Evolutionary conservation across 2,113 vertebrate species (phyloP).

Genomic region (Perca schrenkii): DNA sequence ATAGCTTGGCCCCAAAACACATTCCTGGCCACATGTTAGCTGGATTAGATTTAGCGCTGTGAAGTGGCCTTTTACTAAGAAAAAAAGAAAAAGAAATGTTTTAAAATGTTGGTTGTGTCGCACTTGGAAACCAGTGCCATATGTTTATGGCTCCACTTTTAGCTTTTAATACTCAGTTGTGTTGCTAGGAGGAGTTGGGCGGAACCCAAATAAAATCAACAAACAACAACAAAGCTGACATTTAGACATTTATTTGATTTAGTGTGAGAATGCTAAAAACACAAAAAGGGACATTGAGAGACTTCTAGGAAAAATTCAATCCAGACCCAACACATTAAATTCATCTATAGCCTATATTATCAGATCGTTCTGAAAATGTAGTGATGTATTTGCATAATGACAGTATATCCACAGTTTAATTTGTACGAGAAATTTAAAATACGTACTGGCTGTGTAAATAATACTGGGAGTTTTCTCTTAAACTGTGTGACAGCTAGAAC

Average conservation of each 20-base stretch:
- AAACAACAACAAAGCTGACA: constrained; percentile 72
- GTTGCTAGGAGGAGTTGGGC: constrained; percentile 73
- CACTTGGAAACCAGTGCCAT: constrained; percentile 74
- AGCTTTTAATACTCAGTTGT: constrained; percentile 81
- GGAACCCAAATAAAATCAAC: constrained; percentile 65
- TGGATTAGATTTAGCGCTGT: constrained; percentile 71
- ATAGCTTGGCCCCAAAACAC: constrained; percentile 65
- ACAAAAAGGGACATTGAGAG: neutral
- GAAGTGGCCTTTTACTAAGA: constrained; percentile 60
- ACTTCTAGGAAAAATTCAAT: neutral
- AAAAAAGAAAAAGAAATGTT: constrained; percentile 23
- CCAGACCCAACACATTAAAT: constrained; percentile 6
- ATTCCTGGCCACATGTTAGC: constrained; percentile 71
- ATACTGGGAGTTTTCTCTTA: neutral
- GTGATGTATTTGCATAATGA: neutral
- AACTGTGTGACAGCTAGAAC: neutral
- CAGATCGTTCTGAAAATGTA: neutral
- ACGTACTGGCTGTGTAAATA: constrained; percentile 9
- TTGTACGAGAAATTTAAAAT: neutral
- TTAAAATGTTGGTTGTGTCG: constrained; percentile 72
- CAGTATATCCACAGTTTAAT: neutral
- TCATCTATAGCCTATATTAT: neutral
- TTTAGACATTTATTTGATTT: constrained; percentile 65
- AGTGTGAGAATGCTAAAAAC: constrained; percentile 60
- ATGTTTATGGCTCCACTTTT: constrained; percentile 81